Base-by-base conservation (phyloP, 2,888 invertebrate genomes). In the Horisme vitalbata region DNA sequence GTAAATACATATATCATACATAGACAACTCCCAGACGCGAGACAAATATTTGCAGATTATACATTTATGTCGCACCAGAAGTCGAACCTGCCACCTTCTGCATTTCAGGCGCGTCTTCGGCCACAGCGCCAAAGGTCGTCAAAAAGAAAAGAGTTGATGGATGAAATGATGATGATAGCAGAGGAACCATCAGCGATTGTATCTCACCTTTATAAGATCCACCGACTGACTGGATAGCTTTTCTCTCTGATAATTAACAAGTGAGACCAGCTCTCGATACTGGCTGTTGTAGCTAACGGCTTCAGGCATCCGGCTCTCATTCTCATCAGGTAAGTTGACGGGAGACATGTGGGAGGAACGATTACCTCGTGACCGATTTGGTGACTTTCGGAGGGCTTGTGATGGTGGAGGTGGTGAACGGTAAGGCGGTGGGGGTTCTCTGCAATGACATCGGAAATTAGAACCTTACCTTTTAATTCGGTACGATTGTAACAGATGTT, bases 191-290 rank as follows among this genome's bases (percentile, higher is more conserved):
- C n/a, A n/a, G n/a, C n/a, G n/a, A n/a, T n/a, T n/a, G n/a, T n/a
- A 15, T n/a, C 43, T 64, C 81, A 96, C 96, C 91, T 97, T 96
- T 46, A 95, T 96, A 62, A 98, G 92, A 90, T 97, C 97, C 63
- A 95, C 94, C 83, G 97, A 97, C 73, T 97, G 98, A 63, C 93
- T 93, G 39, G 95, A 94, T 48, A 98, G 91, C 76, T 97, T 96
- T 71, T 98, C 97, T 52, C 97, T 91, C 82, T 98, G 98, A 76
- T 95, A 95, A 85, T 97, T 97, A 46, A 98, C 96, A 63, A 98
- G 90, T 48, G 95, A 94, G 50, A 97, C 92, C 53, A 98, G 91
- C 83, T 97, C 97, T 68, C 93, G 91, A 68, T 95, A 95, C 78
- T 95, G 95, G 45, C 92, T 93, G 78, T 93, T 94, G 79, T 93